A percentile compares a stretch with the other conserved stretches of the same genome.
These are phyloP conservation scores for Corynorhinus townsendii DNA, from an alignment of 2,113 vertebrate species.

Conservation along the genomic window DNA sequence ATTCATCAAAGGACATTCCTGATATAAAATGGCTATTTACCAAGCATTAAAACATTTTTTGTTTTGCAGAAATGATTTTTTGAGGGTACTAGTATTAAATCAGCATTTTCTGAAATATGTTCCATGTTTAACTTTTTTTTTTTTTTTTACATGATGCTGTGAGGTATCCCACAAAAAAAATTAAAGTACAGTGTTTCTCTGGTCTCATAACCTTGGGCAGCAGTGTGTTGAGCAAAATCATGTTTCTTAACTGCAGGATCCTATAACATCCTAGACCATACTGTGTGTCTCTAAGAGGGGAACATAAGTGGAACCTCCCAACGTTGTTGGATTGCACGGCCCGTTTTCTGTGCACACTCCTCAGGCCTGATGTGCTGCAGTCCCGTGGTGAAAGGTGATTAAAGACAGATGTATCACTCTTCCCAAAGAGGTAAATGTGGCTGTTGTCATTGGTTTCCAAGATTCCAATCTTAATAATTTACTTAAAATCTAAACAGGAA, in stretches of 20 bases:
- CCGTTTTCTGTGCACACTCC: not conserved
- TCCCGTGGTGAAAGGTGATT: not conserved
- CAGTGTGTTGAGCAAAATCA: not conserved
- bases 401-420: not conserved
- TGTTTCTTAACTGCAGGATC: not conserved
- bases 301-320: not conserved
- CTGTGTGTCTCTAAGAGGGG: not conserved
- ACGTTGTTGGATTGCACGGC: not conserved
- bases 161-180: not conserved
- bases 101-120: not conserved
- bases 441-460: not conserved
- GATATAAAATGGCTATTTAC: not conserved
- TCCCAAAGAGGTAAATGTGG: not conserved
- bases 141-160: not conserved
- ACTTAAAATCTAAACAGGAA: not conserved
- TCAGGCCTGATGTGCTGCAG: accelerated
- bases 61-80: not conserved
- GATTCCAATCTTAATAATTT: not conserved
- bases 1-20: not conserved
- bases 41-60: not conserved
- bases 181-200: not conserved
- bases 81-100: not conserved
- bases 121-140: not conserved
- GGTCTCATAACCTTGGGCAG: not conserved
- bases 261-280: not conserved